Conservation (phyloP, 2,888 invertebrate species). For the Lepidochrysops patricia region DNA sequence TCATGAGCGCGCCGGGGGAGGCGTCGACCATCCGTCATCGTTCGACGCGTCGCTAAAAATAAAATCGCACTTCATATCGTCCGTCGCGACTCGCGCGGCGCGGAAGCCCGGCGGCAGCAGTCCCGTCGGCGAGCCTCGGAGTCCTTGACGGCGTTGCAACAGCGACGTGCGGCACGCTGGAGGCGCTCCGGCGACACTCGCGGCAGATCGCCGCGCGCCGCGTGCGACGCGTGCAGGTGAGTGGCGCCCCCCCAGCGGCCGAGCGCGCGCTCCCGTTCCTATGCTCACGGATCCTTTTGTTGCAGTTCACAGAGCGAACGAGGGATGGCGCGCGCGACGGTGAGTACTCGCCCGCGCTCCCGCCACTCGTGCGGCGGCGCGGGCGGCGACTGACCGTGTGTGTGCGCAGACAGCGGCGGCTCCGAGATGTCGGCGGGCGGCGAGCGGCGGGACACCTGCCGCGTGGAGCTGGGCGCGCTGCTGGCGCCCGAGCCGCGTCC, state of each 20-base stretch:
- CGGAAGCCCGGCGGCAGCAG: neutral
- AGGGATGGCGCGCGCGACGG: slow-evolving; percentile 60
- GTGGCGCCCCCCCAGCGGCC: slow-evolving; percentile 40
- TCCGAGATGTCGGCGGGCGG: slow-evolving; percentile 60
- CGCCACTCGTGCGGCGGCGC: slow-evolving; percentile 32
- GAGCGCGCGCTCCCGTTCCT: slow-evolving; percentile 18
- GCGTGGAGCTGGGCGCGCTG: slow-evolving; percentile 77
- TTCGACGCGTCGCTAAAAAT: slow-evolving; percentile 13
- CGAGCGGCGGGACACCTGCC: slow-evolving; percentile 56
- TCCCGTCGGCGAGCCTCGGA: neutral
- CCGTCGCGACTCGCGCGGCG: slow-evolving; percentile 19
- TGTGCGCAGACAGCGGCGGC: slow-evolving; percentile 57
- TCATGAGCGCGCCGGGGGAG: slow-evolving; percentile 15
- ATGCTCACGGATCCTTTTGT: slow-evolving; percentile 30
- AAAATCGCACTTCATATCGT: neutral
- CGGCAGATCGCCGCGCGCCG: slow-evolving; percentile 88
- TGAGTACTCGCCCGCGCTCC: slow-evolving; percentile 27
- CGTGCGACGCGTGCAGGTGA: slow-evolving; percentile 88
- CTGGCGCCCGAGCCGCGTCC: slow-evolving; percentile 79
- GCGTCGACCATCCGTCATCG: slow-evolving; percentile 15
- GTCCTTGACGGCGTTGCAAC: slow-evolving; percentile 16
- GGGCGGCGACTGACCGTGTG: slow-evolving; percentile 35
- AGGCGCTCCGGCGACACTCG: slow-evolving; percentile 88
- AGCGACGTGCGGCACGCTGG: slow-evolving; percentile 50
- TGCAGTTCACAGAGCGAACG: slow-evolving; percentile 65